Percentiles rank a stretch among this genome's conserved stretches.
Evolutionary conservation across 2,797 vertebrate genomes (phyloP).

Genomic region (Pagetopsis macropterus): DNA sequence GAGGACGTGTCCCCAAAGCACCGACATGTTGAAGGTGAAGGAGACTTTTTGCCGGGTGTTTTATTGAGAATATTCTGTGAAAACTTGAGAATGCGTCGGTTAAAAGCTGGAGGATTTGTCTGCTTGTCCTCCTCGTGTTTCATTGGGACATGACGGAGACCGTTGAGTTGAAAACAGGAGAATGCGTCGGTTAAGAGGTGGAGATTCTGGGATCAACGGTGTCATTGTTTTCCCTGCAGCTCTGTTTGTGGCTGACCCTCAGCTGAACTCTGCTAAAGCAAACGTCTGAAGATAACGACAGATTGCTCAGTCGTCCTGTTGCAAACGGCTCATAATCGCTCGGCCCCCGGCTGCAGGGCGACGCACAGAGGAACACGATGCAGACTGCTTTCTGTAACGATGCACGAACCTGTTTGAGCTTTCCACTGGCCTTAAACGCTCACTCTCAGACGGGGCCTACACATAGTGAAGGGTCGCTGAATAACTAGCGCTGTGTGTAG

Average conservation of each 20-base stretch:
- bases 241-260: constrained; percentile 71
- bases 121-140: background rate
- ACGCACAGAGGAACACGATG: constrained; percentile 9
- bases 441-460: background rate
- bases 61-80: no score
- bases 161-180: background rate
- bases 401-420: background rate
- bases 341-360: constrained; percentile 21
- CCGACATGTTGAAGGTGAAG: background rate
- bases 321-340: constrained; percentile 60
- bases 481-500: background rate
- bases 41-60: no score
- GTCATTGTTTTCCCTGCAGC: constrained; percentile 58
- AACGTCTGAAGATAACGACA: constrained; percentile 68
- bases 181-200: constrained; percentile 10
- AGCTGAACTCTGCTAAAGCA: constrained; percentile 78
- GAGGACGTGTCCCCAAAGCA: constrained; percentile 39
- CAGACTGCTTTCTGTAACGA: background rate
- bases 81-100: no score
- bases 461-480: background rate
- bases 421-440: background rate
- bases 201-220: constrained; percentile 62
- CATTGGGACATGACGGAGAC: constrained; percentile 12
- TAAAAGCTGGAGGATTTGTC: no score
- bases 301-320: constrained; percentile 57